A percentile compares a stretch with the other conserved stretches of the same genome.
These are phyloP conservation scores for Radopholus similis DNA, from an alignment of 1,140 invertebrate genomes.

Conservation along the genomic window DNA sequence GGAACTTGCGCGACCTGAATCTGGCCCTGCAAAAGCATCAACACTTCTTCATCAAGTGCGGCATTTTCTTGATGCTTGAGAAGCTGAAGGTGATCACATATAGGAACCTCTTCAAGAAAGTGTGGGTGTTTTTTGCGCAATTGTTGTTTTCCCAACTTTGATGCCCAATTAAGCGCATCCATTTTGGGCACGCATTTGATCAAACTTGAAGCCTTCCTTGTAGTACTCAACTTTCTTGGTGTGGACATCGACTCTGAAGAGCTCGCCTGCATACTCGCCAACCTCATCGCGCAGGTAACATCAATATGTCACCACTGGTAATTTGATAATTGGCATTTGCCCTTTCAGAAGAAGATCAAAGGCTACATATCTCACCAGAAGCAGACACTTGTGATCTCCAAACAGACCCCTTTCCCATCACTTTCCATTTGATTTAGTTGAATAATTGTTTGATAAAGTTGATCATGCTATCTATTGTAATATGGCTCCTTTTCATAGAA, in stretches of 20 bases:
- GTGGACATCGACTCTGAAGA: conserved; percentile 84
- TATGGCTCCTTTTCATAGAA: not conserved
- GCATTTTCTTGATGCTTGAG: conserved; percentile 92
- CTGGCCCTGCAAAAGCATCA: conserved; percentile 79
- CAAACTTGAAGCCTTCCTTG: conserved; percentile 76
- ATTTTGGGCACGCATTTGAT: conserved; percentile 87
- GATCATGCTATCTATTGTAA: not conserved
- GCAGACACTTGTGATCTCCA: conserved; percentile 92
- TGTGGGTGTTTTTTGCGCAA: conserved; percentile 65
- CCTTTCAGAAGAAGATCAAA: conserved; percentile 67
- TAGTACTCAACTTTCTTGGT: conserved; percentile 73
- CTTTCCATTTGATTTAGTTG: conserved; percentile 12
- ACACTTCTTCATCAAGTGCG: conserved; percentile 85
- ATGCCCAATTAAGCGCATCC: conserved; percentile 68
- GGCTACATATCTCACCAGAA: conserved; percentile 96
- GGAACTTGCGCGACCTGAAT: conserved; percentile 79
- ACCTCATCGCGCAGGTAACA: conserved; percentile 83
- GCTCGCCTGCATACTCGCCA: conserved; percentile 89
- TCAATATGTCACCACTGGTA: not conserved
- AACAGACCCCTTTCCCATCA: conserved; percentile 86
- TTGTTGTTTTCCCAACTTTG: not conserved
- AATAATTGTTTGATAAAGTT: too few relatives aligned
- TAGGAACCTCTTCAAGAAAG: conserved; percentile 92
- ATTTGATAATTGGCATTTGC: too few relatives aligned
- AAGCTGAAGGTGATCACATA: conserved; percentile 91